Evolutionary conservation across 1,140 invertebrate genomes (phyloP).

Genomic region (Platorchestia sp.): DNA sequence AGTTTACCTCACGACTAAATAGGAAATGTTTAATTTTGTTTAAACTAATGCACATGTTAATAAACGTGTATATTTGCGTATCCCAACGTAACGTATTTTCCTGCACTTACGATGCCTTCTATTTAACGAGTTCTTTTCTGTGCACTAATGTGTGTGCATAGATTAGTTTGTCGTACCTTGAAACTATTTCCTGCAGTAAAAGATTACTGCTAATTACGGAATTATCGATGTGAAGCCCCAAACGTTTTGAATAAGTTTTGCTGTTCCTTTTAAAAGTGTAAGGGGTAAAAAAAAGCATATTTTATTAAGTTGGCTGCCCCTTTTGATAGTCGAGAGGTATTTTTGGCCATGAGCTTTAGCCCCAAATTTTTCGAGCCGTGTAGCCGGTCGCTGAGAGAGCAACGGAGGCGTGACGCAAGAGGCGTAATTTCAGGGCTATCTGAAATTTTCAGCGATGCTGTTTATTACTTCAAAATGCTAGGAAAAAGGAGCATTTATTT

Average conservation of each 20-base stretch:
- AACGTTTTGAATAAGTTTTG: neutral
- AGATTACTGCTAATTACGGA: neutral
- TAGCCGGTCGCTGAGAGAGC: neutral
- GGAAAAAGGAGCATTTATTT: neutral
- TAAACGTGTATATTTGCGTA: neutral
- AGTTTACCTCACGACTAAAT: neutral
- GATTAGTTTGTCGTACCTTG: no score
- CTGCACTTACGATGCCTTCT: neutral
- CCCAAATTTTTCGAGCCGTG: neutral
- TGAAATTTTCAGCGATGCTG: neutral
- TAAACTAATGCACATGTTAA: no score
- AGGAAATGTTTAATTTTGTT: neutral
- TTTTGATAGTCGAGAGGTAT: neutral
- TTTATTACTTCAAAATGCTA: neutral
- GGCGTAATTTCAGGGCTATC: neutral
- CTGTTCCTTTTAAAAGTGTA: neutral
- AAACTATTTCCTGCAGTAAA: neutral
- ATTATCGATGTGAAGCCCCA: neutral
- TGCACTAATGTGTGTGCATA: neutral
- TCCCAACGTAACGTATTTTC: neutral
- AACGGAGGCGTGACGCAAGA: neutral
- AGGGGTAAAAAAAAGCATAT: neutral
- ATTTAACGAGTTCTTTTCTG: neutral
- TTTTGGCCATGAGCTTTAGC: neutral
- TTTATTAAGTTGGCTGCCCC: neutral